Conservation (phyloP, 2,113 vertebrate genomes). For the Sclerurus mexicanus region DNA sequence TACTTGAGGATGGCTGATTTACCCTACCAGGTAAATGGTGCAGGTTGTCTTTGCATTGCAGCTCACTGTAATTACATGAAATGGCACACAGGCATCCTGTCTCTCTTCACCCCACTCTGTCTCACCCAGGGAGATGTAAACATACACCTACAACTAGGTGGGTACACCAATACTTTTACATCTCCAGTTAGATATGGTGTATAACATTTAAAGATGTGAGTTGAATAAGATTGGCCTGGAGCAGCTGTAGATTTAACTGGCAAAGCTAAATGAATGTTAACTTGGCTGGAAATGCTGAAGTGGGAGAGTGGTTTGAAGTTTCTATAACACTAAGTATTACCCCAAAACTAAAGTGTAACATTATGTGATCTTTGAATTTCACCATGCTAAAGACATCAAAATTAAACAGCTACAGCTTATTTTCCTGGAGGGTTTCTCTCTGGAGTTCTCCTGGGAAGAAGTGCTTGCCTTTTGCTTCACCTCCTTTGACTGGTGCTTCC, state of each 20-base stretch:
- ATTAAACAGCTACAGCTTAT: neutral
- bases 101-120: neutral
- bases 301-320: neutral
- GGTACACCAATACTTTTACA: neutral
- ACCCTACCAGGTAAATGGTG: conserved; percentile 89
- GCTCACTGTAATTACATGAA: neutral
- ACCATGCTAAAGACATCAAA: neutral
- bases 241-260: neutral
- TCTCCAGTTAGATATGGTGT: neutral
- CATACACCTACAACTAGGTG: neutral
- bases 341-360: neutral
- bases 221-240: neutral
- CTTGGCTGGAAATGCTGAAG: neutral
- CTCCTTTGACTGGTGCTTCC: neutral
- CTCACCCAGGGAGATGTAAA: neutral
- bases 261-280: neutral
- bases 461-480: neutral
- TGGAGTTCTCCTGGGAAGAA: neutral
- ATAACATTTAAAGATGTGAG: neutral
- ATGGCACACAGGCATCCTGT: neutral
- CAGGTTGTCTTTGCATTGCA: neutral
- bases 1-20: conserved; percentile 96
- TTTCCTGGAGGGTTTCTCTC: neutral
- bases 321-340: neutral
- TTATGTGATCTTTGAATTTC: neutral